phyloP scores from a whole-genome alignment of 2,113 vertebrate genomes.

The Hippocampus abdominalis region DNA sequence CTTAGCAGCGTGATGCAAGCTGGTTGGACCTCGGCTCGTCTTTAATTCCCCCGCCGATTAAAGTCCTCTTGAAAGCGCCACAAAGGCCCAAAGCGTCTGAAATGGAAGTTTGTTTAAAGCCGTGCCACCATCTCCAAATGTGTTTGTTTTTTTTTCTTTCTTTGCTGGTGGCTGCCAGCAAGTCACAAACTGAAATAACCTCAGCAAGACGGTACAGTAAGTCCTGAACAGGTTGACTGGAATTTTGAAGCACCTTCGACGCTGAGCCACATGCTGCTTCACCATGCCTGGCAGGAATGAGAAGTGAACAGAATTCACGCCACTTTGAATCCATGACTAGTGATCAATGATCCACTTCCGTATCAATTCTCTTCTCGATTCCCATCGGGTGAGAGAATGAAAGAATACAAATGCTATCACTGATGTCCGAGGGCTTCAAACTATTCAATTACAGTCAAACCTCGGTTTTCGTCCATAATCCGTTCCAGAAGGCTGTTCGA shows the following conservation, averaged over 20 bases:
- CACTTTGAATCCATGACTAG: background rate
- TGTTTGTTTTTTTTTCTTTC: background rate
- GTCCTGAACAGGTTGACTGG: background rate
- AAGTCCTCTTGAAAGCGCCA: constrained; percentile 4
- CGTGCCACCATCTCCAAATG: background rate
- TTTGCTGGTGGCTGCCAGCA: background rate
- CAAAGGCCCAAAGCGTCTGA: constrained; percentile 6
- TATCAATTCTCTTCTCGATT: background rate
- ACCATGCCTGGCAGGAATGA: background rate
- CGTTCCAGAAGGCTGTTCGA: too few relatives aligned
- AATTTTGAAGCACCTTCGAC: background rate
- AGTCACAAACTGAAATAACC: background rate
- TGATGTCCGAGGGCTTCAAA: too few relatives aligned
- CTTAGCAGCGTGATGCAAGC: background rate
- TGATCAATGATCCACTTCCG: background rate
- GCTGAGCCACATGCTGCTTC: background rate
- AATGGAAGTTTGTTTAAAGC: constrained; percentile 4
- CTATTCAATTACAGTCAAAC: too few relatives aligned
- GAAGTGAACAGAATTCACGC: background rate
- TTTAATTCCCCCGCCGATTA: constrained; percentile 1
- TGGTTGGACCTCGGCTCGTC: constrained; percentile 1
- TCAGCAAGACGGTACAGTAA: background rate
- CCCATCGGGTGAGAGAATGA: too few relatives aligned
- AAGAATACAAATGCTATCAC: too few relatives aligned
- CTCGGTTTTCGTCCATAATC: too few relatives aligned